Evolutionary conservation across 2,113 vertebrate genomes (phyloP).

Genomic region (Sylvietta virens): DNA sequence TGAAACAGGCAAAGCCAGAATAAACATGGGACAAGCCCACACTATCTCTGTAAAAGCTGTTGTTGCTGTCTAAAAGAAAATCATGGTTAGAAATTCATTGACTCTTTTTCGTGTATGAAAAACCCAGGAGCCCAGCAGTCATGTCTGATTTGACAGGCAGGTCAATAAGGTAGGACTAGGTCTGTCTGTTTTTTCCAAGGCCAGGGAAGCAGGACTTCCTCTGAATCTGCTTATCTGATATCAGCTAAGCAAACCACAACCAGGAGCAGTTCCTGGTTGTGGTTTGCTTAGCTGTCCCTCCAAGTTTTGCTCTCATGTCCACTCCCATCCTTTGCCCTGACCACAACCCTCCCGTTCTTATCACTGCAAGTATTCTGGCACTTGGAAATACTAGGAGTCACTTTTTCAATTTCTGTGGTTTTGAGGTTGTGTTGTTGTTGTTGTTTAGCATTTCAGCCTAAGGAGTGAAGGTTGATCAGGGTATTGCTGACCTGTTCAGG

Average conservation of each 20-base stretch:
- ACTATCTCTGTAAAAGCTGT: neutral
- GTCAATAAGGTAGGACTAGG: neutral
- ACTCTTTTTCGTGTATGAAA: neutral
- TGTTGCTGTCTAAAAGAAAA: neutral
- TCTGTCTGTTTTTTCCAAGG: neutral
- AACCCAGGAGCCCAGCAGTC: neutral
- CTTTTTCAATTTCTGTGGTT: neutral
- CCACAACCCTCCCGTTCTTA: neutral
- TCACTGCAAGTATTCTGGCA: neutral
- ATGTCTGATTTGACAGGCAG: neutral
- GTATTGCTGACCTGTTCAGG: neutral
- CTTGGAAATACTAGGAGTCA: neutral
- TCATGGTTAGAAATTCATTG: neutral
- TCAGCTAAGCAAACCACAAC: no score
- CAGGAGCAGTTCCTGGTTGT: neutral
- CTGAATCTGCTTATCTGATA: neutral
- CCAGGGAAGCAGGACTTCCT: neutral
- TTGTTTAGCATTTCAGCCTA: neutral
- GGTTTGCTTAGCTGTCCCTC: neutral
- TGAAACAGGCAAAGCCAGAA: neutral
- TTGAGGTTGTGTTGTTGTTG: neutral
- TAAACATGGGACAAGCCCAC: neutral
- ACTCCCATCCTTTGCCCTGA: neutral
- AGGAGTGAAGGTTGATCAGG: neutral
- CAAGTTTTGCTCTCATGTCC: neutral